Evolutionary conservation across 2,888 invertebrate genomes (phyloP).

Genomic region (Lathronympha strigana): DNA sequence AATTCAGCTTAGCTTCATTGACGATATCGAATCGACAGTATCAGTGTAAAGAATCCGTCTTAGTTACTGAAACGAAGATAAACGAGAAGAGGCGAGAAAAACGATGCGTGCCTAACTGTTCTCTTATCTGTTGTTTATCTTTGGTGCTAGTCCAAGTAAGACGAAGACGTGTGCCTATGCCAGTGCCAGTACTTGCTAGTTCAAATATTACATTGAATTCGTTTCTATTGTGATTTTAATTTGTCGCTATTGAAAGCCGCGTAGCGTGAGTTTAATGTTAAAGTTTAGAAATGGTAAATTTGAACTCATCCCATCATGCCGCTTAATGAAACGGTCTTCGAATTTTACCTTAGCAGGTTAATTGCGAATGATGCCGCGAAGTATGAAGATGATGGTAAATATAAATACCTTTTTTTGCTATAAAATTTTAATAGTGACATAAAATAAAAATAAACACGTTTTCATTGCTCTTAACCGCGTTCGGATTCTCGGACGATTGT

Average conservation of each 20-base stretch:
- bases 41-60: constrained; percentile 5
- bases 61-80: constrained; percentile 27
- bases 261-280: not conserved
- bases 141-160: constrained; percentile 31
- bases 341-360: constrained; percentile 28
- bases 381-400: constrained; percentile 33
- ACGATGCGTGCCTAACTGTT: constrained; percentile 23
- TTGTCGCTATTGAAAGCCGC: not conserved
- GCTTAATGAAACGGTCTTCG: constrained; percentile 30
- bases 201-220: constrained; percentile 10
- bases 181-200: constrained; percentile 6
- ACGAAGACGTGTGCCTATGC: constrained; percentile 25
- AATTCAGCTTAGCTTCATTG: not conserved
- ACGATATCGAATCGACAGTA: constrained; percentile 1
- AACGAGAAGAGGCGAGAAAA: constrained; percentile 25
- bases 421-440: not conserved
- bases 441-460: not conserved
- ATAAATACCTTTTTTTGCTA: not conserved
- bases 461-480: not conserved
- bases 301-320: not conserved
- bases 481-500: constrained; percentile 11
- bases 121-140: constrained; percentile 41
- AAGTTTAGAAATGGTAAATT: constrained; percentile 4
- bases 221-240: constrained; percentile 10
- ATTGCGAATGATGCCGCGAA: constrained; percentile 30